Evolutionary conservation across 1,140 invertebrate species (phyloP), one percentile per base, ranked within the genome.

Genomic region (Brachionus rubens): DNA sequence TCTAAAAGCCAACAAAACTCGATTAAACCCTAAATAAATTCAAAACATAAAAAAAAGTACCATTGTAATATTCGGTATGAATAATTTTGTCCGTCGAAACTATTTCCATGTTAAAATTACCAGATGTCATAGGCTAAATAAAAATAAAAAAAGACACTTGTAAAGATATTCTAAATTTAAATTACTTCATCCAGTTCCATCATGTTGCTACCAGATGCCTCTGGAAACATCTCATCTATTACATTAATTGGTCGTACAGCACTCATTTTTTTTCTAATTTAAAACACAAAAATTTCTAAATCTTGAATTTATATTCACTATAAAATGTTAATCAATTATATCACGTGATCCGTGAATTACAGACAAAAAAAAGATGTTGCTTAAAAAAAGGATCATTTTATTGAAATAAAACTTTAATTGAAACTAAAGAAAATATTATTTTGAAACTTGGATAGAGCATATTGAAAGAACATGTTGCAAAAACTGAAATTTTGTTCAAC

Each of bases 141-240:
- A 36, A 33, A 59, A 30, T 43, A 26, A 62, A 62, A 65, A 46
- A 65, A 43, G n/a, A n/a, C n/a, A n/a, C n/a, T n/a, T n/a, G n/a
- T n/a, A n/a, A n/a, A n/a, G n/a, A n/a, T n/a, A n/a, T n/a, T n/a
- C n/a, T n/a, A n/a, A n/a, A n/a, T n/a, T n/a, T n/a, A n/a, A 28
- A 3, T 26, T 21, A 72, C 68, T 50, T 72, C 68, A 26, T 72
- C 68, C n/a, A 72, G 14, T 19, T 72, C 68, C 68, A 72, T 72
- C 68, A 72, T 50, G 14, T 50, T 54, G 19, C 33, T 72, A 9
- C 68, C 50, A 14, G 46, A 50, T 3, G 43, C 68, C 14, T 72
- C 68, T 6, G 68, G 68, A 40, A 72, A 72, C 68, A 72, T 72
- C 50, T 72, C 68, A 24, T 72, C 68, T 5, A 72, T 72, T 40